phyloP scores from a whole-genome alignment of 2,888 invertebrate genomes.

The Diadromus collaris region DNA sequence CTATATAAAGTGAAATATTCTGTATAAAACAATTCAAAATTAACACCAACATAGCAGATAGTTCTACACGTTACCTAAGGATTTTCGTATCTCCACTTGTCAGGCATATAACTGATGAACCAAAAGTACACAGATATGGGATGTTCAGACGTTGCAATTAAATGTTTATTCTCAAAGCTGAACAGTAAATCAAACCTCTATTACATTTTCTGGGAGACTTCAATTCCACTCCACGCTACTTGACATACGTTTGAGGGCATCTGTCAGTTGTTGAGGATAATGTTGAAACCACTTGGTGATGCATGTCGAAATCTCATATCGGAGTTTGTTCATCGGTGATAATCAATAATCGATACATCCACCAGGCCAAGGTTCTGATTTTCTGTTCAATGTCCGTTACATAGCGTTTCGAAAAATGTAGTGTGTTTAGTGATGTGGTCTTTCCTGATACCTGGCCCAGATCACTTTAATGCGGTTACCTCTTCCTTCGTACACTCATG shows the following conservation, averaged over 20 bases:
- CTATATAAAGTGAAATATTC: background rate
- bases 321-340: background rate
- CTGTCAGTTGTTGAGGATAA: background rate
- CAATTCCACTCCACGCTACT: background rate
- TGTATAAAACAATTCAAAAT: background rate
- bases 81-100: slow-evolving; percentile 13
- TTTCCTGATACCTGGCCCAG: background rate
- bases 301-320: background rate
- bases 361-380: background rate
- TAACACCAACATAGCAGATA: background rate
- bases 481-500: background rate
- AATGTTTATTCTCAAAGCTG: background rate
- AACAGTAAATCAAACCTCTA: background rate
- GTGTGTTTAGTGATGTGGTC: background rate
- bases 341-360: background rate
- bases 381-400: background rate
- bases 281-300: background rate
- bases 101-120: background rate
- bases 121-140: background rate
- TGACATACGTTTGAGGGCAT: background rate
- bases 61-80: slow-evolving; percentile 14
- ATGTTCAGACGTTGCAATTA: background rate
- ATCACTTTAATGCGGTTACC: background rate
- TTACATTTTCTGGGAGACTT: background rate
- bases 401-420: background rate